A percentile compares a stretch with the other conserved stretches of the same genome.
Conservation (phyloP, 2,113 vertebrate species). For the Micromys minutus region DNA sequence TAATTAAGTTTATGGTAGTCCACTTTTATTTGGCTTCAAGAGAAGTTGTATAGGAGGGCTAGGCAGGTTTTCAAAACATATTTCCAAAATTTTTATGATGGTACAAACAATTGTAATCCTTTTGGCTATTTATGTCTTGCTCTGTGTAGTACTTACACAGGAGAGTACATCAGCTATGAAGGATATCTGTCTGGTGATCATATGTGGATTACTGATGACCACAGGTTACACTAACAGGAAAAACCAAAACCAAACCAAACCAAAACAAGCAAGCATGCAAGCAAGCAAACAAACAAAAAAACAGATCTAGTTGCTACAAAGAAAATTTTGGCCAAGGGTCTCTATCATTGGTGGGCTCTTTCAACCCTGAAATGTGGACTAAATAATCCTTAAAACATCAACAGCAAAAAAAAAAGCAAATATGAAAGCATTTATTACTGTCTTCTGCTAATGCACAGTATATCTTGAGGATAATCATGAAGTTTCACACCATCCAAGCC, state of each 20-base stretch:
- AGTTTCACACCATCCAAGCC: background rate
- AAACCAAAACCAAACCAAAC: background rate
- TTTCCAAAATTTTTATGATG: background rate
- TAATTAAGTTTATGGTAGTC: background rate
- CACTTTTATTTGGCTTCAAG: background rate
- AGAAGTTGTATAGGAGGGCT: background rate
- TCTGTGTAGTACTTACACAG: background rate
- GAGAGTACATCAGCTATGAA: background rate
- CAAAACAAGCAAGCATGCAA: no score
- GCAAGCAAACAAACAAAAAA: background rate
- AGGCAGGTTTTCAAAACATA: background rate
- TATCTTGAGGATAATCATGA: background rate
- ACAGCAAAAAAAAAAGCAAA: background rate
- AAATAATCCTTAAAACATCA: background rate
- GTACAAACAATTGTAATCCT: background rate
- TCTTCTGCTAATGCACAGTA: background rate
- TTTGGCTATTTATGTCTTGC: background rate
- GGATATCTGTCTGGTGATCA: background rate
- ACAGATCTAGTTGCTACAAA: rapidly evolving
- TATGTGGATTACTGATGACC: background rate
- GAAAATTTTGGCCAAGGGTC: background rate
- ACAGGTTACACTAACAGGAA: rapidly evolving
- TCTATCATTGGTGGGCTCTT: background rate
- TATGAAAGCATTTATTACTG: background rate
- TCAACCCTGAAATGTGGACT: background rate